Evolutionary conservation across 2,797 vertebrate genomes (phyloP), one percentile per base, ranked within the genome.

Genomic region (Pygocentrus nattereri): DNA sequence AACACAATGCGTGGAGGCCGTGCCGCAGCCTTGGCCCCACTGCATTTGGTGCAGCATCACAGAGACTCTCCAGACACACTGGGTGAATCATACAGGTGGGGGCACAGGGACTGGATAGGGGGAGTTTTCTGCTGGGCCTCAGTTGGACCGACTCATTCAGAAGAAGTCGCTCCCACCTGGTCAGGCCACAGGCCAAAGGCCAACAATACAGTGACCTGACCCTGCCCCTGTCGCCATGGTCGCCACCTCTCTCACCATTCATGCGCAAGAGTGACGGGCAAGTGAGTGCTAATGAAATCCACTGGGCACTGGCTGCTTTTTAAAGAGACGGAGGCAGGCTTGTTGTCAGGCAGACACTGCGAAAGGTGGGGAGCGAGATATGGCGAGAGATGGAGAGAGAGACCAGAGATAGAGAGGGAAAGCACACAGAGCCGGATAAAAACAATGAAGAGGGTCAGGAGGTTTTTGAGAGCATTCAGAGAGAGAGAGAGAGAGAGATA

Each of bases 341-440:
- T 94, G 94, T 94, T 93, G 93, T 93, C 90, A 92, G 93, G 93
- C 93, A 94, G 93, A 94, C 90, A 89, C 91, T 88, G 82, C 77
- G 79, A 85, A 88, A 73, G 86, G 87, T 87, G 74, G 84, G 76
- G 85, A 41, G 44, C 10, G 70, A 52, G 68, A 49, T 47, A 49
- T 21, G 18, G 58, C 2, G 75, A 54, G 76, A 76, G 38, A 80
- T 62, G 23, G 65, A 79, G 62, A 34, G 70, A 79, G 82, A 73
- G 82, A 87, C 77, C 23, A 49, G 68, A 78, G 52, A 38, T 52
- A 86, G 62, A 68, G 77, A 19, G 4, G 77, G 81, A 82, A 82
- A 71, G 27, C 11, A 11, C 16, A 52, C 4, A 31, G 30, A 61
- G 62, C 13, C 30, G 54, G 78, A 77, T 52, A 59, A 74, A 74